phyloP scores from a whole-genome alignment of 2,797 vertebrate genomes.

The Hyperoplus immaculatus region DNA sequence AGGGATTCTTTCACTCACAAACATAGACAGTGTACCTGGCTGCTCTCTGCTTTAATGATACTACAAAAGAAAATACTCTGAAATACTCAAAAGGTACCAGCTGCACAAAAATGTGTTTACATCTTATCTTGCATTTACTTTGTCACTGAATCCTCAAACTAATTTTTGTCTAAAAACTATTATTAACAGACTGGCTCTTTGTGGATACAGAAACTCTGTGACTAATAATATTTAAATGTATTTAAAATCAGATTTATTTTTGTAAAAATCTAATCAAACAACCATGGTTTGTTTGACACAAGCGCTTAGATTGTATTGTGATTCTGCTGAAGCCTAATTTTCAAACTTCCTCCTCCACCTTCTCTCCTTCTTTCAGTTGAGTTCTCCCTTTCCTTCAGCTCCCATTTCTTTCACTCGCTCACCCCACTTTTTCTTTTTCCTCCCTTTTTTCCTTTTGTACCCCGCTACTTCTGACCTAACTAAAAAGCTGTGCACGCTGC shows the following conservation, averaged over 20 bases:
- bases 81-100: neutral
- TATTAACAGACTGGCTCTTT: neutral
- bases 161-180: neutral
- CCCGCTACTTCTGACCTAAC: conserved; percentile 66
- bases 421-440: conserved; percentile 35
- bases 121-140: neutral
- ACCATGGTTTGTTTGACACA: neutral
- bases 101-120: no score
- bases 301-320: neutral
- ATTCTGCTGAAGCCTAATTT: conserved; percentile 37
- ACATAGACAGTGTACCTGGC: conserved; percentile 10
- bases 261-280: conserved; percentile 20
- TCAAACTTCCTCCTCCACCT: conserved; percentile 33
- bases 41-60: neutral
- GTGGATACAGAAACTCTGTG: neutral
- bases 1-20: neutral
- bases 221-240: neutral
- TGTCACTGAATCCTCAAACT: neutral
- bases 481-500: conserved; percentile 69
- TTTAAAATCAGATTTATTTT: conserved; percentile 4
- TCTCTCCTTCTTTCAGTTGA: conserved; percentile 21
- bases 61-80: neutral
- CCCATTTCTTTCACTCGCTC: no score
- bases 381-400: conserved; percentile 20
- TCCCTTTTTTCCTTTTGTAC: conserved; percentile 24